Evolutionary conservation across 2,797 vertebrate genomes (phyloP).

Genomic region (Microchirus variegatus): DNA sequence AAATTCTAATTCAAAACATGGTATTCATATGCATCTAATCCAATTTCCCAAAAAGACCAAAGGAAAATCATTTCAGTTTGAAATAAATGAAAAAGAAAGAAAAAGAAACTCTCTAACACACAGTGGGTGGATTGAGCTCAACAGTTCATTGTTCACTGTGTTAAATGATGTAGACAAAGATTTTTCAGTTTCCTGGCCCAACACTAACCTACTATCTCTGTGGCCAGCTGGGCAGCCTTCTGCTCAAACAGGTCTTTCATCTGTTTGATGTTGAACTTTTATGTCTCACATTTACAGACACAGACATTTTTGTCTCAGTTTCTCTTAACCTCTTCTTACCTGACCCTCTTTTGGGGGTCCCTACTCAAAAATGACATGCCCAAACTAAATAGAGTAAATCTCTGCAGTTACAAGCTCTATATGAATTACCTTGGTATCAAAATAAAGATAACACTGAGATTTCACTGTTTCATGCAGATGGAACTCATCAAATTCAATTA

Average conservation of each 20-base stretch:
- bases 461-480: too few species aligned
- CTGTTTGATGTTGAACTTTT: constrained; percentile 98
- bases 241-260: constrained; percentile 99
- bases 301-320: constrained; percentile 14
- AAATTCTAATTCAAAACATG: constrained; percentile 1
- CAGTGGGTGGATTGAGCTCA: constrained; percentile 10
- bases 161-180: constrained; percentile 19
- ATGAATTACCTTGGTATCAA: too few species aligned
- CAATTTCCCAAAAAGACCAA: not conserved
- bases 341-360: too few species aligned
- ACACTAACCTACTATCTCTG: constrained; percentile 95
- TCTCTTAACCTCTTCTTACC: too few species aligned
- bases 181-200: constrained; percentile 17
- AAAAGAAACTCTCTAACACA: not conserved
- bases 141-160: constrained; percentile 22
- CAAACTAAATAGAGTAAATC: too few species aligned
- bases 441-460: too few species aligned
- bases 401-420: too few species aligned
- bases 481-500: too few species aligned
- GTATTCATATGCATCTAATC: not conserved
- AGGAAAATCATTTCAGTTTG: not conserved
- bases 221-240: constrained; percentile 96
- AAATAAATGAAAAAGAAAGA: not conserved
- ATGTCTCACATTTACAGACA: too few species aligned
- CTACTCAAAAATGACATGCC: too few species aligned